Evolutionary conservation across 2,113 vertebrate species (phyloP).

Genomic region (Gobio gobio): DNA sequence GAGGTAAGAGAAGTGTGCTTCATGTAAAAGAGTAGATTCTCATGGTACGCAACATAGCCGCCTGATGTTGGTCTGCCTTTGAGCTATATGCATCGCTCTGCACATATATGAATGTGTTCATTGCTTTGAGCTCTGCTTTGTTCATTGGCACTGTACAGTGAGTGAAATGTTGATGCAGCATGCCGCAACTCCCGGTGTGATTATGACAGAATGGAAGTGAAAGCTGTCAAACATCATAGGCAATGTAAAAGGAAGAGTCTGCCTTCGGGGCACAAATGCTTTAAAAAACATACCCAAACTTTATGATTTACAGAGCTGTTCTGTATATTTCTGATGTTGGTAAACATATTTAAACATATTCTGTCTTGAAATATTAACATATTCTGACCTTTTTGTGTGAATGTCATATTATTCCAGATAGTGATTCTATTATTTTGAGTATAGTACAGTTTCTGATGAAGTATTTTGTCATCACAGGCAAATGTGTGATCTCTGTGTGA

Average conservation of each 20-base stretch:
- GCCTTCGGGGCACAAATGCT: background rate
- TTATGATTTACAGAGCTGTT: background rate
- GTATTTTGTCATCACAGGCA: background rate
- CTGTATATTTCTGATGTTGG: too few species aligned
- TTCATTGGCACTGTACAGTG: background rate
- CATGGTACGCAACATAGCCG: background rate
- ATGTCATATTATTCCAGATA: background rate
- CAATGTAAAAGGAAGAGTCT: background rate
- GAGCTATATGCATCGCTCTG: background rate
- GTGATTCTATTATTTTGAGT: background rate
- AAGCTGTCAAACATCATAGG: constrained; percentile 10
- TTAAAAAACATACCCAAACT: background rate
- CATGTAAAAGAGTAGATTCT: background rate
- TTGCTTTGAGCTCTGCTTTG: background rate
- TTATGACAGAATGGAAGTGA: constrained; percentile 20
- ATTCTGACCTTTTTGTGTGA: background rate
- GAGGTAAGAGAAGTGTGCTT: constrained; percentile 78
- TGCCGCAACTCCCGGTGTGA: background rate
- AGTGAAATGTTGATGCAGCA: background rate
- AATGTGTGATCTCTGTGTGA: background rate
- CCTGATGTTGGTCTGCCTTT: background rate
- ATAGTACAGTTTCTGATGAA: background rate
- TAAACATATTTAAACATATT: background rate
- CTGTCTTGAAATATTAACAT: background rate
- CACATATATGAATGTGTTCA: background rate